Conservation (phyloP, 2,113 vertebrate genomes). For the Pituophis catenifer region DNA sequence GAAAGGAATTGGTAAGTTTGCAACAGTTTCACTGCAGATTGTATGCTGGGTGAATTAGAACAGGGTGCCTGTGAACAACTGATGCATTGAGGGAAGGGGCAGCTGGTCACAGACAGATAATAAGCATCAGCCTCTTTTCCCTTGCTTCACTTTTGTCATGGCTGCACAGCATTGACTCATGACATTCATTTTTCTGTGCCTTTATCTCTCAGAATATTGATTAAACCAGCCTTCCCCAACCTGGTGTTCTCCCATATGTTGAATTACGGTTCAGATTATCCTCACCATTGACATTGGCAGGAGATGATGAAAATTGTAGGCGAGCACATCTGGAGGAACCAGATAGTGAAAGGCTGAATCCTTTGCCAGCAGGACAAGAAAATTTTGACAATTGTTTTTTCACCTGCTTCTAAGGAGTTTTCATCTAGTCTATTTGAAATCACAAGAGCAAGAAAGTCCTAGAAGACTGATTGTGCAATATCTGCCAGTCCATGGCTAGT, state of each 20-base stretch:
- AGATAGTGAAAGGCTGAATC: neutral
- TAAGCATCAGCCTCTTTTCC: neutral
- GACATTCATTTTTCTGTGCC: neutral
- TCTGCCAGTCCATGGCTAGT: neutral
- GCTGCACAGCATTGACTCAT: neutral
- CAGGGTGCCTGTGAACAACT: neutral
- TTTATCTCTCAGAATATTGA: neutral
- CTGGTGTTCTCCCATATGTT: too few species aligned
- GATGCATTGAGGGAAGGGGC: neutral
- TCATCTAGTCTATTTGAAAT: neutral
- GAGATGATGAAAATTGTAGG: neutral
- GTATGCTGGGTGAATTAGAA: neutral
- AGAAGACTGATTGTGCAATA: neutral
- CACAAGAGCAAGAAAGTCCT: neutral
- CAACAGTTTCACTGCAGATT: neutral
- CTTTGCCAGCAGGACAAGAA: neutral
- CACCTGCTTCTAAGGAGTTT: neutral
- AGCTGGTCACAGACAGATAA: neutral
- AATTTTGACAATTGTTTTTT: neutral
- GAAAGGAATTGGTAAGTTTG: slow-evolving; percentile 87
- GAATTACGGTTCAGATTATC: neutral
- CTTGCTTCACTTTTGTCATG: neutral
- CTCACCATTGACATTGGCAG: neutral
- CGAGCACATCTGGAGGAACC: neutral
- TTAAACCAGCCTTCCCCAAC: neutral